Conservation (phyloP, 2,888 invertebrate genomes). For the Bruchidius siliquastri region DNA sequence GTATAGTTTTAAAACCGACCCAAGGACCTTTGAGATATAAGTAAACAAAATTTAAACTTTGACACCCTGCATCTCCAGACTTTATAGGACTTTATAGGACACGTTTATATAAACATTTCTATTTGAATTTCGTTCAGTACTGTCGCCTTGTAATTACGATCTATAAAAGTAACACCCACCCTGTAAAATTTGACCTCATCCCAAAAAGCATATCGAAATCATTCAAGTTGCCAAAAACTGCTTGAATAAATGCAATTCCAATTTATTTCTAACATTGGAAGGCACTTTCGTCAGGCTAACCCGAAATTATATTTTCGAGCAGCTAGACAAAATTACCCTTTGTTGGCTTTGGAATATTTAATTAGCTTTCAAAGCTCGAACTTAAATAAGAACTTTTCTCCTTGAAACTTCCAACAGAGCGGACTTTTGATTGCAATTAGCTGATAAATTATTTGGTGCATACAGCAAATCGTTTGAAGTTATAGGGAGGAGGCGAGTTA, state of each 20-base stretch:
- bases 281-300: not conserved
- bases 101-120: no score
- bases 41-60: no score
- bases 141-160: no score
- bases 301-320: not conserved
- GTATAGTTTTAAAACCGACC: no score
- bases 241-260: not conserved
- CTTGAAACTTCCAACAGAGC: not conserved
- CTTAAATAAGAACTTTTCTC: not conserved
- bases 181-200: not conserved
- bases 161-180: no score
- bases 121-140: no score
- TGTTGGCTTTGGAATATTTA: not conserved
- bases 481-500: no score
- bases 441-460: conserved; percentile 4
- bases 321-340: not conserved
- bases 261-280: not conserved
- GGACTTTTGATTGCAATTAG: not conserved
- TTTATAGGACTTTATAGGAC: no score
- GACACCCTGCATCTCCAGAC: no score
- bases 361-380: not conserved
- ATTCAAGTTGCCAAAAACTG: no score
- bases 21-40: no score
- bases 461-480: conserved; percentile 7
- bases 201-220: not conserved